Evolutionary conservation across 2,888 invertebrate species (phyloP).

Genomic region (Leptothorax acervorum): DNA sequence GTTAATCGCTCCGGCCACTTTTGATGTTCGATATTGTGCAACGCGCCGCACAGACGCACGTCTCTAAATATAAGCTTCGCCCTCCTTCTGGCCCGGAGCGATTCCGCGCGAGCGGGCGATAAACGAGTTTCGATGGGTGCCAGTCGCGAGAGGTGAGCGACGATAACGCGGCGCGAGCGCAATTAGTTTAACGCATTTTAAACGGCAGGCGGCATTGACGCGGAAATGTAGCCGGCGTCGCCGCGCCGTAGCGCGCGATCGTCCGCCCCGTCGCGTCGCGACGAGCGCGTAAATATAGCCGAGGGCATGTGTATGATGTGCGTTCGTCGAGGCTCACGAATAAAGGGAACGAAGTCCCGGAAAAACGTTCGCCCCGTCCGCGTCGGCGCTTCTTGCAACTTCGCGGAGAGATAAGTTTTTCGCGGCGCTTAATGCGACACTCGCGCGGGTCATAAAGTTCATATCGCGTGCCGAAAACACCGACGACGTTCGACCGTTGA

Average conservation of each 20-base stretch:
- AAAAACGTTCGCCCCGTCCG: slow-evolving; percentile 10
- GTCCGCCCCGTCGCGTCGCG: background rate
- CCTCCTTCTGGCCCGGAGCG: background rate
- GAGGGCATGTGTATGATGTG: background rate
- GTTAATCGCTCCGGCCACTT: background rate
- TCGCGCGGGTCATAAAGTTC: slow-evolving; percentile 20
- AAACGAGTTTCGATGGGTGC: slow-evolving; percentile 4
- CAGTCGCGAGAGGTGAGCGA: slow-evolving; percentile 11
- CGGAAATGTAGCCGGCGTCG: slow-evolving; percentile 2
- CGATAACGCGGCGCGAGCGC: slow-evolving; percentile 8
- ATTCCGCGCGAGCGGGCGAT: slow-evolving; percentile 20
- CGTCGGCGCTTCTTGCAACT: slow-evolving; percentile 1
- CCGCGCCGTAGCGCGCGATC: too few species aligned
- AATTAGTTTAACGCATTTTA: slow-evolving; percentile 46
- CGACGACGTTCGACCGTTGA: slow-evolving; percentile 3
- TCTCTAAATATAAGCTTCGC: slow-evolving; percentile 13
- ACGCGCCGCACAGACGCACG: background rate
- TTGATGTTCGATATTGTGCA: background rate
- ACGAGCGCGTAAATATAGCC: background rate
- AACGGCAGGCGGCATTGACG: background rate
- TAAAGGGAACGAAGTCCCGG: background rate
- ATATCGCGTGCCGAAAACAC: background rate
- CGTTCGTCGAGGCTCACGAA: background rate
- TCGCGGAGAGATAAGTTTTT: slow-evolving; percentile 32
- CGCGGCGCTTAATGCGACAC: slow-evolving; percentile 30